phyloP scores from a whole-genome alignment of 2,888 invertebrate genomes.

The Stenichneumon culpator region DNA sequence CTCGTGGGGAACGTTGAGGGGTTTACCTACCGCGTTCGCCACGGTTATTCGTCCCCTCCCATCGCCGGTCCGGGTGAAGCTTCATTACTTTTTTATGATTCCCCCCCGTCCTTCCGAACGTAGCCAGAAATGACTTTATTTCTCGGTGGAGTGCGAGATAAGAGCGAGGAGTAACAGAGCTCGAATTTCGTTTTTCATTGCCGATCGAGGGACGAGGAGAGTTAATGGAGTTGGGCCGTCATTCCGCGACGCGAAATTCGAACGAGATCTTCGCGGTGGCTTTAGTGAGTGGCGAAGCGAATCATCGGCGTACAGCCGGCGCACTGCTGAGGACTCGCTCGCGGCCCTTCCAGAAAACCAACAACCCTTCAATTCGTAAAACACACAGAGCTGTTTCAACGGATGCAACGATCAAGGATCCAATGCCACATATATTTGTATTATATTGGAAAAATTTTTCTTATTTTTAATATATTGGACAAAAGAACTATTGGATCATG shows the following conservation, averaged over 20 bases:
- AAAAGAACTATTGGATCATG: not conserved
- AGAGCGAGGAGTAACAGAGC: slow-evolving; percentile 47
- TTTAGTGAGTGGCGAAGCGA: slow-evolving; percentile 73
- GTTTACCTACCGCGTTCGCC: slow-evolving; percentile 66
- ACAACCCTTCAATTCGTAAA: slow-evolving; percentile 76
- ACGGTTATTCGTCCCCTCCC: slow-evolving; percentile 66
- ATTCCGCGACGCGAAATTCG: slow-evolving; percentile 59
- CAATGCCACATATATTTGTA: not conserved
- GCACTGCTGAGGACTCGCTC: slow-evolving; percentile 17
- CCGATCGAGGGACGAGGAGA: slow-evolving; percentile 38
- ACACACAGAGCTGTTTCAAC: slow-evolving; percentile 67
- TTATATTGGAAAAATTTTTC: not conserved
- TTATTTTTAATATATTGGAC: not conserved
- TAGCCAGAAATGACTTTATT: slow-evolving; percentile 39
- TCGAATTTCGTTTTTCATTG: slow-evolving; percentile 6
- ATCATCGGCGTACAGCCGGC: slow-evolving; percentile 70
- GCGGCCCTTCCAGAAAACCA: slow-evolving; percentile 73
- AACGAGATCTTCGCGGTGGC: slow-evolving; percentile 47
- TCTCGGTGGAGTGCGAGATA: slow-evolving; percentile 47
- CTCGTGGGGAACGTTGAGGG: slow-evolving; percentile 11
- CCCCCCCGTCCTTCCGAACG: slow-evolving; percentile 33
- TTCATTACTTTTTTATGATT: slow-evolving; percentile 77
- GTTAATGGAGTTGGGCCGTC: slow-evolving; percentile 48
- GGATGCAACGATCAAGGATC: not conserved
- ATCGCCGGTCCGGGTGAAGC: slow-evolving; percentile 63